These are phyloP conservation scores for Meganola albula DNA, from an alignment of 2,888 invertebrate genomes.

Conservation along the genomic window DNA sequence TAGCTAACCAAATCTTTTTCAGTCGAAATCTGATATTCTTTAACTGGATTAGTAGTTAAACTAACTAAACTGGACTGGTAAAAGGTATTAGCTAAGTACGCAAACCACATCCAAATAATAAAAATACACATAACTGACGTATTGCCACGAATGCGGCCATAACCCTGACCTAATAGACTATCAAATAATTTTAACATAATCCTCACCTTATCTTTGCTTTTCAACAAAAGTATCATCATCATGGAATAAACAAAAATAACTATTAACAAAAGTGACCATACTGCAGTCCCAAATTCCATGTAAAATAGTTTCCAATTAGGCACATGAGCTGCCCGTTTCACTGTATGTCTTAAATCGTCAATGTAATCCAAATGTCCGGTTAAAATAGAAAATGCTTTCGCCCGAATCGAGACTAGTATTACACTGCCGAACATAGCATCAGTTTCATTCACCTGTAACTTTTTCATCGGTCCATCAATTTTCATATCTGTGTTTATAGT, in stretches of 20 bases:
- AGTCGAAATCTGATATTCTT: constrained; percentile 38
- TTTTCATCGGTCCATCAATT: constrained; percentile 18
- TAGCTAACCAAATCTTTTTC: constrained; percentile 32
- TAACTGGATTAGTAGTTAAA: constrained; percentile 33
- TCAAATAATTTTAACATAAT: constrained; percentile 36
- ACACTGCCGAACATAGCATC: constrained; percentile 29
- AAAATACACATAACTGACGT: constrained; percentile 25
- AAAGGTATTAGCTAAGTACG: constrained; percentile 36
- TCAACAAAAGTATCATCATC: constrained; percentile 24
- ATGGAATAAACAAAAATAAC: constrained; percentile 28
- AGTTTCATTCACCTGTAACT: constrained; percentile 26
- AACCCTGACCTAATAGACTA: constrained; percentile 33
- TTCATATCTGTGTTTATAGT: constrained; percentile 18
- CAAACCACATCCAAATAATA: constrained; percentile 41
- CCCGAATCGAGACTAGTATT: constrained; percentile 18
- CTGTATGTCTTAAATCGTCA: constrained; percentile 36
- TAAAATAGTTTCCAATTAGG: constrained; percentile 35
- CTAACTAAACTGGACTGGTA: constrained; percentile 44
- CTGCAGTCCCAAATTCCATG: constrained; percentile 31
- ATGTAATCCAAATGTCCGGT: constrained; percentile 29
- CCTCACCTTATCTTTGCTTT: constrained; percentile 25
- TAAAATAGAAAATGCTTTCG: constrained; percentile 32
- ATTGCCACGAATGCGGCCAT: constrained; percentile 19
- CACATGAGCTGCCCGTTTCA: constrained; percentile 29
- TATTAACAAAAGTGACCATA: constrained; percentile 36